Conservation (phyloP, 2,113 vertebrate genomes). For the Sarotherodon lohbergeri region DNA sequence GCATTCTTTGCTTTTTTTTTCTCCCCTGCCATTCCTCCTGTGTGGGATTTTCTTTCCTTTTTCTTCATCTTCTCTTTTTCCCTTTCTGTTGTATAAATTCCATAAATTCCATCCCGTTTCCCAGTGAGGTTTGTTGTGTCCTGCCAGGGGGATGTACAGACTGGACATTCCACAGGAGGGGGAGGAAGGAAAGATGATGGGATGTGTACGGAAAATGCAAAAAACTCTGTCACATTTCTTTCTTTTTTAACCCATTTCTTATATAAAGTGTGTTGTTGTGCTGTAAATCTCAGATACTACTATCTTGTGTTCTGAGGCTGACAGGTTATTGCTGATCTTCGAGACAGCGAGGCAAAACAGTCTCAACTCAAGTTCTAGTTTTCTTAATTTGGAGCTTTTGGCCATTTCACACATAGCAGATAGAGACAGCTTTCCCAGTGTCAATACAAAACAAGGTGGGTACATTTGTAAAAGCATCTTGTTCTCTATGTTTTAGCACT, state of each 20-base stretch:
- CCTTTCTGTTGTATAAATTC: neutral
- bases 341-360: neutral
- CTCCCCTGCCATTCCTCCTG: neutral
- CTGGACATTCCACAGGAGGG: constrained; percentile 15
- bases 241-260: neutral
- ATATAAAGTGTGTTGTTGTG: neutral
- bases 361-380: neutral
- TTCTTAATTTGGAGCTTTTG: neutral
- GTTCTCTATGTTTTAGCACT: neutral
- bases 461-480: neutral
- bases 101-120: constrained; percentile 1
- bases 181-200: neutral
- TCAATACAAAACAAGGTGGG: neutral
- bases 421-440: neutral
- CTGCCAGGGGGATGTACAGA: neutral
- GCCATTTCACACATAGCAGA: neutral
- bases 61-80: neutral
- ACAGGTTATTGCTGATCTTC: neutral
- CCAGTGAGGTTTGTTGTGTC: constrained; percentile 12
- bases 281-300: neutral
- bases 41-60: neutral
- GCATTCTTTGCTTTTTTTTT: neutral
- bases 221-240: neutral
- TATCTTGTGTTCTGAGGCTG: neutral
- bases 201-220: neutral